phyloP scores from a whole-genome alignment of 2,888 invertebrate species.

The Mimachlamys varia region DNA sequence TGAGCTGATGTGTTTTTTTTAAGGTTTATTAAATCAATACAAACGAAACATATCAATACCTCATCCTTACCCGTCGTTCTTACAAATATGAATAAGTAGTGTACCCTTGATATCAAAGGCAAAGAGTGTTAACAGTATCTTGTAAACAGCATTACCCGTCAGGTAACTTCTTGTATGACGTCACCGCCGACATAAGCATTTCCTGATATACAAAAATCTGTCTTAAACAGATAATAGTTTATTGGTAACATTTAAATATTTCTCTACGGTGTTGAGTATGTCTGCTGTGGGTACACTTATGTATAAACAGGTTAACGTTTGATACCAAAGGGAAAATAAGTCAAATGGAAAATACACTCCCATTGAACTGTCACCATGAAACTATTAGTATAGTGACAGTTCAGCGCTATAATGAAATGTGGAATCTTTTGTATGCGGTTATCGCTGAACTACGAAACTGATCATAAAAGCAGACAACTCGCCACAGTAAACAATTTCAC shows the following conservation, averaged over 20 bases:
- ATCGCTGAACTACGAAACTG: neutral
- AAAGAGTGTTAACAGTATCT: neutral
- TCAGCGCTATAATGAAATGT: neutral
- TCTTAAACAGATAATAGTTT: neutral
- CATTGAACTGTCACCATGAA: neutral
- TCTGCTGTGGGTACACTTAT: neutral
- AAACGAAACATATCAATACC: too few relatives aligned
- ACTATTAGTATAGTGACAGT: neutral
- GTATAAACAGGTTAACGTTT: neutral
- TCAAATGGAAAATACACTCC: neutral
- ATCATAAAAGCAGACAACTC: neutral
- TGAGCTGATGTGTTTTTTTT: too few relatives aligned
- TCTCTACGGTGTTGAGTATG: neutral
- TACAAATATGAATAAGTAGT: neutral
- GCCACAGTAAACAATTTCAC: neutral
- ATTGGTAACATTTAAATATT: neutral
- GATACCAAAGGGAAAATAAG: neutral
- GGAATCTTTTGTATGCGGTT: neutral
- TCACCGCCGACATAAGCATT: too few relatives aligned
- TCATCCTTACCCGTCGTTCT: neutral
- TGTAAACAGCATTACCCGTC: too few relatives aligned
- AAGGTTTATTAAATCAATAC: too few relatives aligned
- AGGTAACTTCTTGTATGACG: too few relatives aligned
- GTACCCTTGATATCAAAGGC: neutral
- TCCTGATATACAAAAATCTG: neutral